Conservation (phyloP, 1,140 invertebrate genomes). For the Maniola jurtina region DNA sequence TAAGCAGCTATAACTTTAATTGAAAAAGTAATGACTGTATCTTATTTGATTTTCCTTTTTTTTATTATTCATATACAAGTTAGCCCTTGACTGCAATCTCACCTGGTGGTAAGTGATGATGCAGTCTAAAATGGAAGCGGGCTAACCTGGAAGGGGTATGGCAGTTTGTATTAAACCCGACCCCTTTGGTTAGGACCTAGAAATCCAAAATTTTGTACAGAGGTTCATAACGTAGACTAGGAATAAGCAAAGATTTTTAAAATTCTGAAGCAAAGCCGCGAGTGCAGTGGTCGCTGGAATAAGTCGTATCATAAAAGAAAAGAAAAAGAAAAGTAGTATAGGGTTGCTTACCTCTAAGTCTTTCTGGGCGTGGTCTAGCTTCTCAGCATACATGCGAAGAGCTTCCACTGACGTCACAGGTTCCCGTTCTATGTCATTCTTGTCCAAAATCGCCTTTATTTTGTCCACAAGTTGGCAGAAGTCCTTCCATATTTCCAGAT, state of each 20-base stretch:
- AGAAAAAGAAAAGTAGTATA: constrained; percentile 4
- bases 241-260: background rate
- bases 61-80: no score
- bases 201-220: no score
- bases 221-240: background rate
- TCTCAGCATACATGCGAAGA: constrained; percentile 89
- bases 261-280: background rate
- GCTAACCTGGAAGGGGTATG: no score
- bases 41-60: no score
- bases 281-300: no score
- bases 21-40: no score
- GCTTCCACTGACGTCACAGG: constrained; percentile 87
- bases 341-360: constrained; percentile 85
- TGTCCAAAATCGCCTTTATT: constrained; percentile 85
- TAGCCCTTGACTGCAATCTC: no score
- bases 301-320: background rate
- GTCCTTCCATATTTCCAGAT: constrained; percentile 88
- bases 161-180: no score
- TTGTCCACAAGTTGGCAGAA: constrained; percentile 88
- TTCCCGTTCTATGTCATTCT: constrained; percentile 86
- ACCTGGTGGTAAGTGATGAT: no score
- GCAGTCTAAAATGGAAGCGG: no score
- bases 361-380: constrained; percentile 86
- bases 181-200: no score
- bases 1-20: no score